Evolutionary conservation across 2,888 invertebrate species (phyloP).

Genomic region (Nomada fabriciana): DNA sequence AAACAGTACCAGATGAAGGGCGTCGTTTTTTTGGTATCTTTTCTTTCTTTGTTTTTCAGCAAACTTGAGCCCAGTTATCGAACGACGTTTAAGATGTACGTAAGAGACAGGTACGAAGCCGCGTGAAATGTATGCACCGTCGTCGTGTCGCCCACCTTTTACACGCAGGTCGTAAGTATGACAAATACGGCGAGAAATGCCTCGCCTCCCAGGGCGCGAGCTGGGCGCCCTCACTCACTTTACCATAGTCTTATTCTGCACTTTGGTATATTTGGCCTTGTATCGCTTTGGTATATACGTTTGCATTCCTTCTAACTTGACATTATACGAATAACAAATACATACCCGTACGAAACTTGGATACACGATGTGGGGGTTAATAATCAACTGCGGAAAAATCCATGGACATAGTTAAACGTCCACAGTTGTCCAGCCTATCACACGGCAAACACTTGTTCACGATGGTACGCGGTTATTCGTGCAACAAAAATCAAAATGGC

Average conservation of each 20-base stretch:
- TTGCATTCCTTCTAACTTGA: constrained; percentile 23
- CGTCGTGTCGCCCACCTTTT: constrained; percentile 71
- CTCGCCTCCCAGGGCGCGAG: constrained; percentile 74
- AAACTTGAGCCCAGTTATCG: constrained; percentile 25
- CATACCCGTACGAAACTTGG: constrained; percentile 60
- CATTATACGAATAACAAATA: constrained; percentile 36
- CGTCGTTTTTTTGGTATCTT: constrained; percentile 1
- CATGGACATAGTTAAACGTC: constrained; percentile 63
- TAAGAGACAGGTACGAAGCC: constrained; percentile 32
- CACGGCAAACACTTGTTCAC: constrained; percentile 47
- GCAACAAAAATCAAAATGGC: constrained; percentile 74
- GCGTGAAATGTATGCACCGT: constrained; percentile 34
- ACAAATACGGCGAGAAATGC: constrained; percentile 74
- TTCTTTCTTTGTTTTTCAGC: too few relatives aligned
- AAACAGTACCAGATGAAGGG: constrained; percentile 60
- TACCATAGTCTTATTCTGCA: constrained; percentile 58
- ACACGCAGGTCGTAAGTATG: constrained; percentile 58
- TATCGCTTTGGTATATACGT: constrained; percentile 43
- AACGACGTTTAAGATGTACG: constrained; percentile 43
- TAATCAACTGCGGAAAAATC: constrained; percentile 58
- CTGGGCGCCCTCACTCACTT: constrained; percentile 75
- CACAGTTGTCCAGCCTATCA: constrained; percentile 44
- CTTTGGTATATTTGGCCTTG: constrained; percentile 50
- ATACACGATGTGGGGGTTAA: constrained; percentile 43
- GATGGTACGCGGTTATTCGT: constrained; percentile 55